phyloP scores from a whole-genome alignment of 1,140 invertebrate genomes.

The Scaptodrosophila lebanonensis region DNA sequence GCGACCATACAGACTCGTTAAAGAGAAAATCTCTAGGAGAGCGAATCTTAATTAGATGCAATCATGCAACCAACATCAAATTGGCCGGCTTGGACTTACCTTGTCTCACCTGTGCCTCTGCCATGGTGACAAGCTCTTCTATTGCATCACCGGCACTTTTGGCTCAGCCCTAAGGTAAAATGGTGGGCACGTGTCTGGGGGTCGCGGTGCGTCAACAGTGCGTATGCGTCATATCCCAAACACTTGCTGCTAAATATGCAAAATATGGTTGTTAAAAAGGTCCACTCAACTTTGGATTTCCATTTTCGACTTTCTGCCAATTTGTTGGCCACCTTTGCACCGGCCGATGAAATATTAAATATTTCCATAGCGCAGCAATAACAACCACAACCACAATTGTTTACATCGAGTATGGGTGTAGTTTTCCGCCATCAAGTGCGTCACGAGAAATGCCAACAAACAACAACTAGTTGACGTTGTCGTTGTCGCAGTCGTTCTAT shows the following conservation, averaged over 20 bases:
- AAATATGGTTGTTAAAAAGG: conserved; percentile 11
- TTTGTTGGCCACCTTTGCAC: too few relatives aligned
- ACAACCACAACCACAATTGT: too few relatives aligned
- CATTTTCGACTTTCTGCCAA: too few relatives aligned
- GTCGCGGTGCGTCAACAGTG: too few relatives aligned
- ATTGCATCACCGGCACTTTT: too few relatives aligned
- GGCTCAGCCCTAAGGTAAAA: neutral
- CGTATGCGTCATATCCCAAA: conserved; percentile 30
- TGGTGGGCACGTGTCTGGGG: too few relatives aligned
- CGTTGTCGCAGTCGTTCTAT: conserved; percentile 35
- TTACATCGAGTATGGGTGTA: conserved; percentile 14
- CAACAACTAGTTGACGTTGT: conserved; percentile 2
- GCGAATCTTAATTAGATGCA: conserved; percentile 63
- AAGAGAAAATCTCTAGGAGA: conserved; percentile 57
- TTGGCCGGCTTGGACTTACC: too few relatives aligned
- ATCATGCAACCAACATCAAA: conserved; percentile 49
- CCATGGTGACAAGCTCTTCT: too few relatives aligned
- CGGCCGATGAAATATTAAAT: conserved; percentile 17
- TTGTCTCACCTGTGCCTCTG: too few relatives aligned
- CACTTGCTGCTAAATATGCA: conserved; percentile 18
- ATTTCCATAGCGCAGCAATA: conserved; percentile 27
- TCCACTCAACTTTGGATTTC: too few relatives aligned
- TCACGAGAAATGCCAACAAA: conserved; percentile 18
- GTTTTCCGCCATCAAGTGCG: neutral
- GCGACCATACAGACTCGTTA: conserved; percentile 35